Percentiles rank a stretch among this genome's conserved stretches.
Conservation (phyloP, 2,888 invertebrate genomes). For the Antitype chi region DNA sequence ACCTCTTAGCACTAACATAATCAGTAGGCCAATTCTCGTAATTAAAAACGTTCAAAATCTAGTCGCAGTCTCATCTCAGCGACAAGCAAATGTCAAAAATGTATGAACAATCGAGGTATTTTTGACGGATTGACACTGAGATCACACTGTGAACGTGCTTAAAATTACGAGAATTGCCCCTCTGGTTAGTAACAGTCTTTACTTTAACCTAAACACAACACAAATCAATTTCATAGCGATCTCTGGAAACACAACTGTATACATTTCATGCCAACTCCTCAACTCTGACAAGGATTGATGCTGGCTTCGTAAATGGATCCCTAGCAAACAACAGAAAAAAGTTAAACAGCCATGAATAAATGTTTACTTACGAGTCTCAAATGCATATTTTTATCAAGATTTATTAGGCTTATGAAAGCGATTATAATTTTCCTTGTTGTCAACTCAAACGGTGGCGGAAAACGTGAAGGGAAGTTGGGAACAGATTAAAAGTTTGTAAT, state of each 20-base stretch:
- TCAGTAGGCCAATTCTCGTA: too few species aligned
- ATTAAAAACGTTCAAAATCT: too few species aligned
- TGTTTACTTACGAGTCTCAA: conserved; percentile 71
- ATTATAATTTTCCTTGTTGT: conserved; percentile 41
- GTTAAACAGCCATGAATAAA: conserved; percentile 76
- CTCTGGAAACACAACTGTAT: conserved; percentile 37
- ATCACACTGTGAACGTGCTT: too few species aligned
- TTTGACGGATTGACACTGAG: too few species aligned
- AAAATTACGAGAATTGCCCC: too few species aligned
- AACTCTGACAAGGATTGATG: conserved; percentile 76
- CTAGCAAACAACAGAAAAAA: conserved; percentile 70
- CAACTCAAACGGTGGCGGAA: conserved; percentile 29
- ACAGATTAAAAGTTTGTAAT: conserved; percentile 36
- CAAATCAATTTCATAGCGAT: conserved; percentile 30
- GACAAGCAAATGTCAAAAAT: too few species aligned
- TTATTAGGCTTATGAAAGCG: conserved; percentile 49
- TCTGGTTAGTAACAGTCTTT: neutral
- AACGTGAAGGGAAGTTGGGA: neutral
- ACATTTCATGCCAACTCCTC: conserved; percentile 57
- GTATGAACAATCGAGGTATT: too few species aligned
- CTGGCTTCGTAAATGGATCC: conserved; percentile 60
- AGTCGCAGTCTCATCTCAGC: too few species aligned
- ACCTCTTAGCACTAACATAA: conserved; percentile 20
- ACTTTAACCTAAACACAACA: conserved; percentile 3
- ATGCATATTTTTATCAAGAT: conserved; percentile 75